Evolutionary conservation across 2,888 invertebrate species (phyloP).

Genomic region (Cephus spinipes): DNA sequence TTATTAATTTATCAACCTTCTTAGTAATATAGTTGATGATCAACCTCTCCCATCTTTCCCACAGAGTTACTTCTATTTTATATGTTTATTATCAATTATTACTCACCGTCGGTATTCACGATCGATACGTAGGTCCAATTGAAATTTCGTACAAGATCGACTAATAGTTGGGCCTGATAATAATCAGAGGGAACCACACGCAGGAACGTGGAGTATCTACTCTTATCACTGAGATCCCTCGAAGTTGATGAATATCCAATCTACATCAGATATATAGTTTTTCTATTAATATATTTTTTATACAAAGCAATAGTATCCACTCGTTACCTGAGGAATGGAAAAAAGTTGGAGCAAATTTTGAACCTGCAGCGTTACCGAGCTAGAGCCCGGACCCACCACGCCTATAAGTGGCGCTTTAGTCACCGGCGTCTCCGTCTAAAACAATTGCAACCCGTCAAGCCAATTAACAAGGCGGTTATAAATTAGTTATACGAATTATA

Average conservation of each 20-base stretch:
- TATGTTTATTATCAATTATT: background rate
- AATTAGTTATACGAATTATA: background rate
- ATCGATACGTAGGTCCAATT: slow-evolving; percentile 86
- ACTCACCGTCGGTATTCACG: slow-evolving; percentile 80
- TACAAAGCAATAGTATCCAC: background rate
- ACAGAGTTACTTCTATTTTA: background rate
- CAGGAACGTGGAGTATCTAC: slow-evolving; percentile 80
- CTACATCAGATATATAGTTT: slow-evolving; percentile 61
- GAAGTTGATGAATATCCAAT: slow-evolving; percentile 84
- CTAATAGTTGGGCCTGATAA: slow-evolving; percentile 80
- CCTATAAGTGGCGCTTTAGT: slow-evolving; percentile 71
- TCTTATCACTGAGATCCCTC: slow-evolving; percentile 80
- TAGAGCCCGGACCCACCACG: slow-evolving; percentile 81
- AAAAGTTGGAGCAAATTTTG: slow-evolving; percentile 82
- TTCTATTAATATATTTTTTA: background rate
- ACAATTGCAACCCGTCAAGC: background rate
- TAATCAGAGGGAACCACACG: slow-evolving; percentile 84
- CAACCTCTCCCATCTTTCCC: background rate
- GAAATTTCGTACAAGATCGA: slow-evolving; percentile 75
- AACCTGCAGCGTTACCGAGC: slow-evolving; percentile 78
- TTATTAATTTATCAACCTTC: background rate
- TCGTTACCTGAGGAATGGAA: slow-evolving; percentile 67
- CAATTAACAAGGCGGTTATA: background rate
- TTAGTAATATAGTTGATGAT: background rate
- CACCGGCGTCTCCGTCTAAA: slow-evolving; percentile 17